These are phyloP conservation scores for Platyscapa corneri DNA, from an alignment of 1,140 invertebrate species.

Conservation along the genomic window DNA sequence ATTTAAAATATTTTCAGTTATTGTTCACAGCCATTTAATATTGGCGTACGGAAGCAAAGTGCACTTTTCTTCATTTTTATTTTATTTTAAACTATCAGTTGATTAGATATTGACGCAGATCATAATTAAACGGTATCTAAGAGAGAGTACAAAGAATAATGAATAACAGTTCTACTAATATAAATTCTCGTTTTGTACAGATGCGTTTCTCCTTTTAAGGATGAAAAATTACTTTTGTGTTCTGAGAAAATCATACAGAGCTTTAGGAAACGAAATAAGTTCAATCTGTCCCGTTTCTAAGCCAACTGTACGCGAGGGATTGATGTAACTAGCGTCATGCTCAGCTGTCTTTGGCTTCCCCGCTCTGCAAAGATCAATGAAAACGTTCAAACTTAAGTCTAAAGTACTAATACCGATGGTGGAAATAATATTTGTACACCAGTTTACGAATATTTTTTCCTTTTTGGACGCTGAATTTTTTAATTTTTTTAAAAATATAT, in stretches of 20 bases:
- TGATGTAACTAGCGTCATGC: background rate
- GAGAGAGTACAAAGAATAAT: background rate
- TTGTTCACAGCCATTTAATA: no score
- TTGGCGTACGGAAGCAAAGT: no score
- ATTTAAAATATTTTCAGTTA: no score
- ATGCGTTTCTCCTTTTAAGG: background rate
- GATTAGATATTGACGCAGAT: no score
- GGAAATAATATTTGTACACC: background rate
- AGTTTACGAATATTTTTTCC: background rate
- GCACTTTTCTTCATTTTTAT: no score
- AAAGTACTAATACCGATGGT: background rate
- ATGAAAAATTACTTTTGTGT: slow-evolving; percentile 33
- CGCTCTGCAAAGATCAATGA: slow-evolving; percentile 6
- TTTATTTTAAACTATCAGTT: no score
- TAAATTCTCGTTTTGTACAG: background rate
- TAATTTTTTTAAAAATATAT: no score
- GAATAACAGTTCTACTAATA: background rate
- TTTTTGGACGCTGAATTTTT: background rate
- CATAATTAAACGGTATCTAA: background rate
- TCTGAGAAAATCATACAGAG: background rate
- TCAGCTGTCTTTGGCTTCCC: background rate
- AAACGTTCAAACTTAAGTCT: background rate
- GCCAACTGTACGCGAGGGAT: slow-evolving; percentile 24
- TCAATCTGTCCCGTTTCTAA: slow-evolving; percentile 28
- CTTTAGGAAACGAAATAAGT: slow-evolving; percentile 21